Base-by-base conservation (phyloP, 1,140 invertebrate species). In the Drosophila setifemur region DNA sequence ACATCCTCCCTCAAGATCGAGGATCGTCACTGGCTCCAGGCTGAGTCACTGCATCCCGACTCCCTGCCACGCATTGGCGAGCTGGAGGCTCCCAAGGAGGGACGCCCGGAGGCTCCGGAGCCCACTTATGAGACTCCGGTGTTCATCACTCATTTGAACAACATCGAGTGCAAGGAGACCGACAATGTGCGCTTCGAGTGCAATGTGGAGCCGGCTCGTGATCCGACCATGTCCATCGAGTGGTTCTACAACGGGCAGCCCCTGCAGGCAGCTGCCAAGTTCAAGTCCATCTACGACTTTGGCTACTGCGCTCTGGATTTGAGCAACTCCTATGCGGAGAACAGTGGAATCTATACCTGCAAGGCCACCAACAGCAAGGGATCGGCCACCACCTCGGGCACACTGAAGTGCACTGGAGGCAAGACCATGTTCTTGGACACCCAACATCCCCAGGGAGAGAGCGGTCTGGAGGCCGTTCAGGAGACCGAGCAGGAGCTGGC, bases 181-280 rank as follows among this genome's bases (percentile, higher is more conserved):
- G 96, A 98, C 57, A 96, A 95, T 58, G 96, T 95, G 68, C 97
- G 97, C 90, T 99, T 99, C 87, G 97, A 98, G 91, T 98, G 97
- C 89, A 95, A 95, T 71, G 96, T 99, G 3, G 96, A 98, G 90
- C 98, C 98, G 28, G 95, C 96, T 7, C 96, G 97, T 90, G 98
- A 99, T 91, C 97, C 97, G 1, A 98, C 96, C 7, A 94, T 99
- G 92, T 95, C 95, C 81, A 96, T 98, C 74, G 96, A 97, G 91
- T 97, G 96, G 96, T 97, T 96, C 91, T 93, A 96, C 44, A 97
- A 97, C 85, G 95, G 95, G 8, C 95, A 96, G 91, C 94, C 95
- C 4, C 90, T 97, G 49, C 95, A 95, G 61, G 93, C 93, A 35
- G 96, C 95, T 21, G 93, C 96, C 2, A 93, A 96, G 85, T 97